Evolutionary conservation across 2,113 vertebrate species (phyloP).

Genomic region (Progne subis): DNA sequence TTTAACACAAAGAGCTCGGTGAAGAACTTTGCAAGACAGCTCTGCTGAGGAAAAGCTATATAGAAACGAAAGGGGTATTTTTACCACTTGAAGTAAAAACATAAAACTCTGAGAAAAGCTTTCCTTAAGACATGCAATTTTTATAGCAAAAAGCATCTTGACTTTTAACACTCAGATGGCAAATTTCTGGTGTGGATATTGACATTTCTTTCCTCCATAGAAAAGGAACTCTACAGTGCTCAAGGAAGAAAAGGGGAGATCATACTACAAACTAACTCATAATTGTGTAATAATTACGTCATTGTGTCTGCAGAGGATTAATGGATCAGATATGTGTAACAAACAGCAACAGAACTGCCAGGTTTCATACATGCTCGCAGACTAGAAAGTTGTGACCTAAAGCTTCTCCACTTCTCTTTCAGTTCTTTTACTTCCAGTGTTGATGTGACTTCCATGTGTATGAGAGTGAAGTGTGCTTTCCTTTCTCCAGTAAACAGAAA

Average conservation of each 20-base stretch:
- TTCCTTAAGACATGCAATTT: background rate
- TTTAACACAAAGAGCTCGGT: background rate
- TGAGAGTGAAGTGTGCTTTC: background rate
- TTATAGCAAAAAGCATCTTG: background rate
- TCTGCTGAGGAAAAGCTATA: background rate
- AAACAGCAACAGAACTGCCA: background rate
- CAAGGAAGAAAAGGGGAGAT: background rate
- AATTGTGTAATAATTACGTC: background rate
- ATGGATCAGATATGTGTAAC: rapidly evolving
- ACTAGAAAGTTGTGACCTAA: background rate
- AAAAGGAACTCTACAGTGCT: background rate
- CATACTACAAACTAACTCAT: background rate
- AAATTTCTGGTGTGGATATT: background rate
- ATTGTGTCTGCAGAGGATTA: background rate
- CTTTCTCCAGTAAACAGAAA: background rate
- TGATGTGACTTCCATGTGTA: background rate
- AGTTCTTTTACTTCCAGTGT: background rate
- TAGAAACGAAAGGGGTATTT: rapidly evolving
- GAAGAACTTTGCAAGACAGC: background rate
- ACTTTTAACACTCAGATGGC: background rate
- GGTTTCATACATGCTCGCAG: background rate
- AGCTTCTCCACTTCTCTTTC: background rate
- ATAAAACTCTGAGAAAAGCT: background rate
- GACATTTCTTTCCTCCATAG: background rate
- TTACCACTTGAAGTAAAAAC: background rate